phyloP scores from a whole-genome alignment of 2,797 vertebrate species.

The Sebastes oblongus region DNA sequence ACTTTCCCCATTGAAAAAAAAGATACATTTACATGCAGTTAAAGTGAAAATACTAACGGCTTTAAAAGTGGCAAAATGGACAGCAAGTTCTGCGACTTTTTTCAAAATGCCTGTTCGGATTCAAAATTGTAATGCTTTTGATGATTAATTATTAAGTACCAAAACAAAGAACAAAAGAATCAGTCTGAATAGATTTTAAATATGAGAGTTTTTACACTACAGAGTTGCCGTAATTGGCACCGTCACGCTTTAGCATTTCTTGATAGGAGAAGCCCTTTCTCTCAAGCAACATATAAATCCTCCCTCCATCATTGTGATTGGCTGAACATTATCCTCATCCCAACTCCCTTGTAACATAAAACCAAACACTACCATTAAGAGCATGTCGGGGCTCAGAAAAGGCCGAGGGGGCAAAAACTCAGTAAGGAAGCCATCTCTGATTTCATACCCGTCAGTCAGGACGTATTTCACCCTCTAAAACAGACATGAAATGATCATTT shows the following conservation, averaged over 20 bases:
- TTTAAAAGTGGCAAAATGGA: constrained; percentile 49
- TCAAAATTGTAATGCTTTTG: constrained; percentile 7
- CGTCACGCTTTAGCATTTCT: neutral
- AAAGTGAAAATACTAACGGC: constrained; percentile 42
- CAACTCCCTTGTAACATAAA: neutral
- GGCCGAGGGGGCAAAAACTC: neutral
- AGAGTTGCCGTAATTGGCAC: neutral
- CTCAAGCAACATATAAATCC: neutral
- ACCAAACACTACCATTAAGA: neutral
- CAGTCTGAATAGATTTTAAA: constrained; percentile 12
- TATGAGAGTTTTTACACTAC: neutral
- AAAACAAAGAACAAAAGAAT: constrained; percentile 21
- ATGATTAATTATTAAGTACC: neutral
- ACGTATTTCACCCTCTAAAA: neutral
- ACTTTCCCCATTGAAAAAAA: constrained; percentile 25
- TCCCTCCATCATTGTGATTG: neutral
- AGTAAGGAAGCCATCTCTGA: neutral
- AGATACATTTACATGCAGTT: constrained; percentile 58
- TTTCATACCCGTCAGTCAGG: neutral
- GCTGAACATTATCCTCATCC: neutral
- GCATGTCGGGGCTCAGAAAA: neutral
- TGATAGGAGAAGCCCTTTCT: neutral
- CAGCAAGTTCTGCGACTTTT: constrained; percentile 1
- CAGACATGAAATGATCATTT: neutral
- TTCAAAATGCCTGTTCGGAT: constrained; percentile 3